Base-by-base conservation (phyloP, 2,113 vertebrate species). In the Oncorhynchus masou region DNA sequence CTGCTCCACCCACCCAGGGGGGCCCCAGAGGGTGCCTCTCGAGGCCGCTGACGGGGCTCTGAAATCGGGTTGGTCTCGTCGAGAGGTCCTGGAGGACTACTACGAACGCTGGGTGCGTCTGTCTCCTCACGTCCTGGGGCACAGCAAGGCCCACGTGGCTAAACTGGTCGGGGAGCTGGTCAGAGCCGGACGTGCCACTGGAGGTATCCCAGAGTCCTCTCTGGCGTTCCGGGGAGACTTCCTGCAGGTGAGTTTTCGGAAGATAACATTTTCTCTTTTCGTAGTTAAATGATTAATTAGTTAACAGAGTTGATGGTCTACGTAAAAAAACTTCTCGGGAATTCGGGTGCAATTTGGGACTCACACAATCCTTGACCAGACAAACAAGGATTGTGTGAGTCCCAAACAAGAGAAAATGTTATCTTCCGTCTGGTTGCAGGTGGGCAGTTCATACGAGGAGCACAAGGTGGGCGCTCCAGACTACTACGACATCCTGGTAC, bases 111-210 rank as follows among this genome's bases (percentile, higher is more conserved):
- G 93, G 71, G 91, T 96, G 75, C 93, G 91, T 75, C 92, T 96
- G 22, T 96, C 95, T 0, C 95, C 95, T 0, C 95, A 96, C 15
- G 94, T 96, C 77, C 89, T 96, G 81, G 95, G 95, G 15, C 95
- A 96, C 91, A 96, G 95, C 91, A 95, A 95, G 80, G 95, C 95
- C 3, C 94, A 96, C 78, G 95, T 96, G 65, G 93, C 93, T 68
- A 92, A 94, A 74, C 92, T 95, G 34, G 93, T 95, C 69, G 91
- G 93, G 20, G 94, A 94, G 85, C 87, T 96, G 87, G 94, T 95
- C 65, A 90, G 90, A 31, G 94, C 93, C 0, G 91, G 90, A 11
- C 86, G 87, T 34, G 90, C 92, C 9, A 92, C 94, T 29, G 85
- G 90, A 11, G 89, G 49, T 15, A 51, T 80, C 76, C 62, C 92